Base-by-base conservation (phyloP, 2,888 invertebrate species). In the Diadegma fenestrale region DNA sequence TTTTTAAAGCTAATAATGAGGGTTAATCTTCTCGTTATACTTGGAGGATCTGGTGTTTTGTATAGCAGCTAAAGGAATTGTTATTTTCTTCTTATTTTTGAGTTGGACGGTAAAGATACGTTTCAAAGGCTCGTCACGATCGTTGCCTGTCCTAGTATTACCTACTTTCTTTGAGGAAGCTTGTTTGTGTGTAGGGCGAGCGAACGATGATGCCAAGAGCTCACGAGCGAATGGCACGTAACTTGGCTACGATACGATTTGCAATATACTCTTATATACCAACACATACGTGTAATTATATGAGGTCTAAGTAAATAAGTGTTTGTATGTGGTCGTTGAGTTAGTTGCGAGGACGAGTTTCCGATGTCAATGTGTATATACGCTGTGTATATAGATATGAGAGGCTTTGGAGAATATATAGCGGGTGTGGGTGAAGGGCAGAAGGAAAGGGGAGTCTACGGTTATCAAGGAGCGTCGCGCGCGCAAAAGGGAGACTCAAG, bases 161-260 rank as follows among this genome's bases (percentile, higher is more conserved):
- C 63, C 68, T 45, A 78, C 68, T 85, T 81, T 81, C 63, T 14
- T 61, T 26, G 26, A 19, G 45, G 37, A 37, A 45, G 33, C 17
- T n/a, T 71, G 41, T 63, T 33, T 54, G 19, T 71, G 54, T 71
- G 14, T 54, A 22, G n/a, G 10, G 37, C 26, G 48, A 51, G 43
- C 64, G 19, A 73, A 58, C 69, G 69, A 61, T 51, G 54, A 66
- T 76, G 43, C 33, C 78, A 63, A 37, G 75, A 64, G 69, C 41
- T 71, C 75, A 76, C 72, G 84, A 81, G 64, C 81, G 66, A 86
- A 84, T 64, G 58, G 84, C 84, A 82, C 83, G 75, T 83, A 85
- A 82, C 81, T 78, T 61, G 81, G 78, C 75, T 82, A 81, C 51
- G 68, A 54, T 73, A 68, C 73, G 68, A 51, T 75, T 58, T 45